Evolutionary conservation across 2,113 vertebrate species (phyloP).

Genomic region (Alouatta palliata): DNA sequence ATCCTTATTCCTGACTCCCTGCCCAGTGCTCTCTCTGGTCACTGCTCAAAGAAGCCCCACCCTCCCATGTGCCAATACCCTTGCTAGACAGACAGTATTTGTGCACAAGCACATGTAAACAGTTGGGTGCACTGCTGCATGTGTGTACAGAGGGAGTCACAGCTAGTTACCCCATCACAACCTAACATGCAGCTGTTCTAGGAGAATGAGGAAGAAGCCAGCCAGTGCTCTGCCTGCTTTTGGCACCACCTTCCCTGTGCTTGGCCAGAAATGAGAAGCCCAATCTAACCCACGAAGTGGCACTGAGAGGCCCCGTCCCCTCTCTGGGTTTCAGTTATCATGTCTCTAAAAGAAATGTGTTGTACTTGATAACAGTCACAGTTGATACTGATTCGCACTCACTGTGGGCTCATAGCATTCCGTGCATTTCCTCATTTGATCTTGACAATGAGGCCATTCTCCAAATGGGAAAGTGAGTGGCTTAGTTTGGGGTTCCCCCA

Average conservation of each 20-base stretch:
- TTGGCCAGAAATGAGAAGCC: not conserved
- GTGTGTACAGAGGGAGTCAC: not conserved
- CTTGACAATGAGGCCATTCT: not conserved
- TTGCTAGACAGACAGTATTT: not conserved
- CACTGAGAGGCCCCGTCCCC: not conserved
- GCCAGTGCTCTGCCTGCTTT: not conserved
- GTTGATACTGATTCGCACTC: not conserved
- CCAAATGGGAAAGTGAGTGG: not conserved
- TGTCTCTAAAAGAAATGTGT: not conserved
- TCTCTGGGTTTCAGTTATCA: not conserved
- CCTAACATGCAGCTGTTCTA: not conserved
- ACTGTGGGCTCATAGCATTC: rapidly evolving
- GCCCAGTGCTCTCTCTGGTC: not conserved
- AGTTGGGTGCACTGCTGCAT: not conserved
- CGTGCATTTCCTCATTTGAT: not conserved
- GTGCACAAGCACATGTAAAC: not conserved
- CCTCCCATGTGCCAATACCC: not conserved
- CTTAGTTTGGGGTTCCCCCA: not conserved
- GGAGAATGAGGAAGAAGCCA: not conserved
- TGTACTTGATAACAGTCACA: not conserved
- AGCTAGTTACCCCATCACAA: not conserved
- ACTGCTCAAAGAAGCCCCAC: not conserved
- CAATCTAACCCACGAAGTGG: not conserved
- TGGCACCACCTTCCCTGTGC: not conserved
- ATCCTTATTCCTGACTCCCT: not conserved